Evolutionary conservation across 1,140 invertebrate species (phyloP), one percentile per base, ranked within the genome.

Genomic region (Coptotermes formosanus): DNA sequence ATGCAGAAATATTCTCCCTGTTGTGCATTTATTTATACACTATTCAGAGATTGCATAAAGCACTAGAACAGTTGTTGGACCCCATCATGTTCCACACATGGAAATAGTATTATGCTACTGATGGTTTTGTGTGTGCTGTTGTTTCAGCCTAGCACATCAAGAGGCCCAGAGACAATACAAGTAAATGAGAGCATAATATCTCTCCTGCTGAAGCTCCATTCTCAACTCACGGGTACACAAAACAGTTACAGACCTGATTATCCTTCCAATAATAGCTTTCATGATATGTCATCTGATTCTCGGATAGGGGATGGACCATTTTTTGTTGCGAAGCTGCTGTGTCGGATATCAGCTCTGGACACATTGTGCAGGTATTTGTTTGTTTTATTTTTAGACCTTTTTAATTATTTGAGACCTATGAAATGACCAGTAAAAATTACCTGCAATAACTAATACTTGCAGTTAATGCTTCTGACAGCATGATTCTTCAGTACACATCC

Each of bases 131-230:
- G 52, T 16, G 19, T 55, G 14, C 19, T 4, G 3, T 75, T 85
- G 7, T 52, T 52, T 19, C 85, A 85, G 85, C n/a, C 59, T 21
- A 64, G 85, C 30, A 30, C 52, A 52, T 38, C 85, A 11, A 32
- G 59, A 32, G 43, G 64, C 75, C 86, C 82, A 21, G 86, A 88
- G 12, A 69, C 11, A 25, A 32, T 95, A 0, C 92, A 94, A 86
- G 92, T 97, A 30, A 96, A 97, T 88, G 98, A 99, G 90, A 98
- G 97, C 87, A 97, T 99, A 85, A 95, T 99, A 87, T 97, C 97
- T 0, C 91, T 99, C 64, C 91, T 99, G 43, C 92, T 99, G 19
- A 98, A 97, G 90, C 92, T 99, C n/a, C 97, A 99, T 91, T 97
- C 97, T 0, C 97, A 98, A 90, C 91, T 99, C 23, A 96, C 96